These are phyloP conservation scores for Pseudorectes ferrugineus DNA, from an alignment of 2,113 vertebrate genomes.

Conservation along the genomic window DNA sequence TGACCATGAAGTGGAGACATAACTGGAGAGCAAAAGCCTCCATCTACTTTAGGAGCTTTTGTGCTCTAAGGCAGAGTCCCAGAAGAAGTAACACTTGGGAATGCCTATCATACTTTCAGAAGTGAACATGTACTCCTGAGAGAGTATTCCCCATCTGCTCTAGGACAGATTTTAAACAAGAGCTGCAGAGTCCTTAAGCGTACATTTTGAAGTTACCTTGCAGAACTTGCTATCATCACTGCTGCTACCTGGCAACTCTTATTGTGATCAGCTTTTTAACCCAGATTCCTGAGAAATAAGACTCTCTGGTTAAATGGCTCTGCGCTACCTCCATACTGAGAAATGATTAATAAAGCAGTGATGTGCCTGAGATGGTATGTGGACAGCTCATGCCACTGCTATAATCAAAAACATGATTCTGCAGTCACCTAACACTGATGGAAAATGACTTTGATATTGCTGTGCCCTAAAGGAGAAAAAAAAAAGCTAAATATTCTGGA, in stretches of 20 bases:
- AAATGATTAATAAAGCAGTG: background rate
- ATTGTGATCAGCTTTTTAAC: background rate
- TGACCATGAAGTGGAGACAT: background rate
- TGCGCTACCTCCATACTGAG: background rate
- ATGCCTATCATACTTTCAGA: constrained; percentile 1
- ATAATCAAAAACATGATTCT: background rate
- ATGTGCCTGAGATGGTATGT: background rate
- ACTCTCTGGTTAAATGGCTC: background rate
- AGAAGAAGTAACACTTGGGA: background rate
- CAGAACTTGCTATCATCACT: background rate
- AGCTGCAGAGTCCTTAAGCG: background rate
- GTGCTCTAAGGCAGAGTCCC: background rate
- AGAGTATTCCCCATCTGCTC: constrained; percentile 47
- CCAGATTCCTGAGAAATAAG: background rate
- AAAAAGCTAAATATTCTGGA: background rate
- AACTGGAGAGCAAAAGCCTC: background rate
- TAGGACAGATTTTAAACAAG: constrained; percentile 24
- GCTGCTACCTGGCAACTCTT: background rate
- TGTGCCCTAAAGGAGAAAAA: background rate
- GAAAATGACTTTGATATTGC: background rate
- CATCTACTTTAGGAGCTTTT: background rate
- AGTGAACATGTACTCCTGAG: background rate
- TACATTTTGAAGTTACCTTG: background rate
- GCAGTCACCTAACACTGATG: background rate
- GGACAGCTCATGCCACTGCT: background rate